Base-by-base conservation (phyloP, 2,797 vertebrate species). In the Neopelma chrysocephalum region DNA sequence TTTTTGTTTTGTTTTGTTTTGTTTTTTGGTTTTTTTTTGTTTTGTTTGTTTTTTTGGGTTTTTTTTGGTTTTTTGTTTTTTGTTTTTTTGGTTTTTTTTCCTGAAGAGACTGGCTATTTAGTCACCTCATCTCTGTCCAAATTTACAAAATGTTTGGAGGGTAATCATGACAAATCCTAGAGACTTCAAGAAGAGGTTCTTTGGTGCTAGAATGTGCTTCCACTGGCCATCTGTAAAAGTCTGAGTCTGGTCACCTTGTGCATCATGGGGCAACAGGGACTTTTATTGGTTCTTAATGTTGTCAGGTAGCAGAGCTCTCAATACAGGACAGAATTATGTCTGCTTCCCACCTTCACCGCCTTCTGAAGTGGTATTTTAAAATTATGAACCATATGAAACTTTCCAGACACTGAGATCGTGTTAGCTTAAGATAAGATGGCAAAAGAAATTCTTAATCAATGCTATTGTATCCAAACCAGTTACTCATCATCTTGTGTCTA, bases 301-400 rank as follows among this genome's bases (percentile, higher is more conserved):
- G 58, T 96, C 91, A 91, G 82, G 82, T 87, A 94, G 53, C 45
- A 71, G 50, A 50, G 19, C 69, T 94, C 95, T 91, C 65, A 90
- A 11, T 83, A 58, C 16, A 65, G 72, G 69, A 92, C 58, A 96
- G 72, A 94, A 88, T 93, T 83, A 90, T 76, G 69, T 80, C 50
- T 60, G 10, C 48, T 87, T 79, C 65, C 62, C n/a, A 84, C 64
- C 56, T 87, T 72, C 58, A 76, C 2, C 27, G 47, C 54, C 32
- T 92, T 56, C 81, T 69, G 34, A 92, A 81, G 34, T 0, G 4
- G 31, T 91, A 91, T 85, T 93, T 94, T 81, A 78, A 80, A 93
- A 86, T 81, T 88, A 93, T 65, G 69, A 91, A 58, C 42, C 16
- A 47, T 54, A 83, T 87, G 89, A 94, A 78, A 75, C 53, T 50